A percentile compares a stretch with the other conserved stretches of the same genome.
phyloP scores from a whole-genome alignment of 2,797 vertebrate genomes.

The Pelodytes ibericus region DNA sequence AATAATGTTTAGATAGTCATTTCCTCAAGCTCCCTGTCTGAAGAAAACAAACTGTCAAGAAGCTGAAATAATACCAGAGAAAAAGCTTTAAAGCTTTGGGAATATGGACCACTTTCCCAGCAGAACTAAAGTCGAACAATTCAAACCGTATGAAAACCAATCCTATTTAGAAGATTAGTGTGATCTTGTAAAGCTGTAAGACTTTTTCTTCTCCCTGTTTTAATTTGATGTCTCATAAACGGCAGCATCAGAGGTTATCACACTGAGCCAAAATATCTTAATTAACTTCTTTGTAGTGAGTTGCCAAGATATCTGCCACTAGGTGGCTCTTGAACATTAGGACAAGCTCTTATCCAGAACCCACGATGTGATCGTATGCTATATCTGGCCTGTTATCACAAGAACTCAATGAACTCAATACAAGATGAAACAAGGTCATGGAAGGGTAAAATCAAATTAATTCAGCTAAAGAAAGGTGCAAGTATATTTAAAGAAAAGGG shows the following conservation, averaged over 20 bases:
- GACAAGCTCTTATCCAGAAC: neutral
- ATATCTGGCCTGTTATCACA: conserved; percentile 36
- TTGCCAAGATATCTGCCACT: conserved; percentile 13
- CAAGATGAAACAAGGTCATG: conserved; percentile 6
- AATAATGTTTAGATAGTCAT: conserved; percentile 15
- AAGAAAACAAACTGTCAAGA: conserved; percentile 30
- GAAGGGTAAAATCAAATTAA: conserved; percentile 7
- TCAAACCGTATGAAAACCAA: conserved; percentile 47
- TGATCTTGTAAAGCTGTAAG: conserved; percentile 48
- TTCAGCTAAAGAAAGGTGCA: neutral
- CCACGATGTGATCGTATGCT: neutral
- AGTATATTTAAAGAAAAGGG: neutral
- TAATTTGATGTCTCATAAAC: conserved; percentile 46
- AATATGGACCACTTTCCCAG: conserved; percentile 39
- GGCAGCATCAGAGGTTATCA: conserved; percentile 16
- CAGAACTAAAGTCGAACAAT: conserved; percentile 38
- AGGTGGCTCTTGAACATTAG: conserved; percentile 47
- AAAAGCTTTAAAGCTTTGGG: conserved; percentile 24
- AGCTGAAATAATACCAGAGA: conserved; percentile 36
- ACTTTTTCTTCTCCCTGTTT: conserved; percentile 28
- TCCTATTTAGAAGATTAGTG: conserved; percentile 38
- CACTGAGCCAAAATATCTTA: conserved; percentile 40
- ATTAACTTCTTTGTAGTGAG: neutral
- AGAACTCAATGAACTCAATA: conserved; percentile 30
- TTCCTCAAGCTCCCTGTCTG: conserved; percentile 41